Conservation (phyloP, 2,888 invertebrate genomes). For the Aphodius granarius region DNA sequence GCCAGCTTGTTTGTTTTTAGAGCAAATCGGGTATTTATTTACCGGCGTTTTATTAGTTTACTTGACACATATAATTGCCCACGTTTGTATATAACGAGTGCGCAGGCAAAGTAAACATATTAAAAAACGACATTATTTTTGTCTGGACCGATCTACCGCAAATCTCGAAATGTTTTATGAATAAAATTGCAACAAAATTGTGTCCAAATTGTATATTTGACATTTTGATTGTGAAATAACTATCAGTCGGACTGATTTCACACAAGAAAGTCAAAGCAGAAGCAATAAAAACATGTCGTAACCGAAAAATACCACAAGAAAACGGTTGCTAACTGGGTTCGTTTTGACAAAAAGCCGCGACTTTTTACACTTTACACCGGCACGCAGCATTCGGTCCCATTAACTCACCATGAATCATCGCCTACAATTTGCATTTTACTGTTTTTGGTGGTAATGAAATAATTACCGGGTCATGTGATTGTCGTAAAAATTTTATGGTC, state of each 20-base stretch:
- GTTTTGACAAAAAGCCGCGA: neutral
- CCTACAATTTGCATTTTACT: neutral
- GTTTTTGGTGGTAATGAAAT: neutral
- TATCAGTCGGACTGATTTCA: neutral
- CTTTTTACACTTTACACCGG: neutral
- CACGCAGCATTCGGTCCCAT: neutral
- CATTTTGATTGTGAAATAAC: neutral
- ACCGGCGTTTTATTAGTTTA: constrained; percentile 12
- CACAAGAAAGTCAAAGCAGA: neutral
- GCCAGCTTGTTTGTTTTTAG: constrained; percentile 4
- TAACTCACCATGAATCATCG: neutral
- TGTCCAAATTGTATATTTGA: neutral
- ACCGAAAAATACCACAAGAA: neutral
- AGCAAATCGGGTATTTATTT: constrained; percentile 13
- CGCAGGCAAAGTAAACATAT: neutral
- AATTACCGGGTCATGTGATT: neutral
- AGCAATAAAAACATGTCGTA: neutral
- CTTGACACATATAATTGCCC: constrained; percentile 5
- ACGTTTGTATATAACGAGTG: neutral
- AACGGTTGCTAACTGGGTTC: neutral
- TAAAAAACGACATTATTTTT: neutral
- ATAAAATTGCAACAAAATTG: too few species aligned
- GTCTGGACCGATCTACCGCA: neutral
- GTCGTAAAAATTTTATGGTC: neutral
- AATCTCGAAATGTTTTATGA: neutral